Conservation (phyloP, 2,113 vertebrate genomes). For the Pontoporia blainvillei region DNA sequence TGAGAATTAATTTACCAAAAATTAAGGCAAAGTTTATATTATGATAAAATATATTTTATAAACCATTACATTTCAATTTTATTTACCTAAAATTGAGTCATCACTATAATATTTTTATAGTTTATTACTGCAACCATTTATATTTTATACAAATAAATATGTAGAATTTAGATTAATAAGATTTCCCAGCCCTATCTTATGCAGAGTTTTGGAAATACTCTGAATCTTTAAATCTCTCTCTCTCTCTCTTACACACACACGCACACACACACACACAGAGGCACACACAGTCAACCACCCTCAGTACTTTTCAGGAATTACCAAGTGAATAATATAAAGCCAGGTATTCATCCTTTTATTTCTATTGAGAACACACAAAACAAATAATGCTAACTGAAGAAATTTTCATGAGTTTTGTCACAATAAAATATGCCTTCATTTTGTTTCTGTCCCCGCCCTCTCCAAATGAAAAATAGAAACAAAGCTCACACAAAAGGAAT, state of each 20-base stretch:
- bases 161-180: neutral
- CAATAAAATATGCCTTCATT: neutral
- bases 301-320: neutral
- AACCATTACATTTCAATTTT: neutral
- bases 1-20: neutral
- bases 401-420: neutral
- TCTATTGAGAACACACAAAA: neutral
- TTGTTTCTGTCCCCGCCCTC: too few relatives aligned
- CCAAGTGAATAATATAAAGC: neutral
- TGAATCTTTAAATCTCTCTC: neutral
- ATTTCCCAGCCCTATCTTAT: neutral
- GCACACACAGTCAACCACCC: neutral
- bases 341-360: neutral
- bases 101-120: neutral
- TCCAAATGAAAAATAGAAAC: neutral
- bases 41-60: neutral
- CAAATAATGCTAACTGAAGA: neutral
- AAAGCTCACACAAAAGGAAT: neutral
- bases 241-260: neutral
- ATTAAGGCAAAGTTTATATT: neutral
- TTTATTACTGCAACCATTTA: neutral
- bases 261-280: fast-evolving
- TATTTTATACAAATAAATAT: neutral
- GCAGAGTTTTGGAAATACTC: neutral
- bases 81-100: neutral